Evolutionary conservation across 2,113 vertebrate genomes (phyloP), one percentile per base, ranked within the genome.

Genomic region (Galbula dea): DNA sequence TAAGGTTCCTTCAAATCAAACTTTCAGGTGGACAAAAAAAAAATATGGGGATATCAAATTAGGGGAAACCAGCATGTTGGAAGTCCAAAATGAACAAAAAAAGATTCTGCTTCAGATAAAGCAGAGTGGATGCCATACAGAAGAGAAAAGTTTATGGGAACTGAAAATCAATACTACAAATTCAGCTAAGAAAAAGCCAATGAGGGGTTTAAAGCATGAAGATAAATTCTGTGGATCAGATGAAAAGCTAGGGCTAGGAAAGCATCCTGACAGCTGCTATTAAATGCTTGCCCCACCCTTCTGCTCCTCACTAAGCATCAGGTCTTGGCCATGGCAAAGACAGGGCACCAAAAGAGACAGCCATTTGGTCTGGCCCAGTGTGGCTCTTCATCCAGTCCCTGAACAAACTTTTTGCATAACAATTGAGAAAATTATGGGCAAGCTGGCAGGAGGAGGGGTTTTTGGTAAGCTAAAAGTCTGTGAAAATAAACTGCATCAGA

Each of bases 371-470:
- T 39, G 58, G 51, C 14, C 58, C n/a, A n/a, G 11, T 0, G 0
- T 3, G 32, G 72, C 52, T 10, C 1, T 21, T 76, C 54, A 13
- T 4, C 7, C 2, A 7, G 15, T 15, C 41, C 46, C 54, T 66
- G 79, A 68, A 36, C 27, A 71, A 88, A n/a, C 8, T 32, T 62
- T 17, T 39, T 32, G 6, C 18, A 4, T 11, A 59, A 6, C 26
- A 46, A 8, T 11, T 0, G 0, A 67, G 45, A 82, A 76, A 68
- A 57, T 6, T 7, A 27, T 2, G 5, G 57, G 58, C 27, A 43
- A 86, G 26, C 19, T 20, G 36, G 29, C 3, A 67, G 46, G 20
- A 77, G 3, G 16, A 0, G 36, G 9, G 11, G 6, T 0, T 6
- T 11, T 6, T 34, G 6, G 5, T 24, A 63, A 52, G 2, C 23